Base-by-base conservation (phyloP, 2,113 vertebrate genomes). In the Brachypodius melanocephalos region DNA sequence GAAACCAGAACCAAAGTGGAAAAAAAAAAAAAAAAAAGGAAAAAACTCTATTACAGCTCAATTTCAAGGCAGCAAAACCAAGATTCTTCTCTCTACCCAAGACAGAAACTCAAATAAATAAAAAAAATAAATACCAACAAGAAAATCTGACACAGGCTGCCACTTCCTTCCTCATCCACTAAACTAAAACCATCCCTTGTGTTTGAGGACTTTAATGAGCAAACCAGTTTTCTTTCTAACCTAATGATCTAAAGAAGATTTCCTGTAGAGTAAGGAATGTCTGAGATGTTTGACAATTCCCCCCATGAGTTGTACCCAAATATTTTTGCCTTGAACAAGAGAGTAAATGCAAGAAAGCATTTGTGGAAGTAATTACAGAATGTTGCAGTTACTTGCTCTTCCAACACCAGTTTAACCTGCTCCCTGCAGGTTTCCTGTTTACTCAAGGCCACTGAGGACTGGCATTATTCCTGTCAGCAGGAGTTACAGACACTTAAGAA, bases 401-500 rank as follows among this genome's bases (percentile, higher is more conserved):
- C 79, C 89, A 54, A 2, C 13, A 31, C 18, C 59, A 8, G 76
- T 71, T 96, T 91, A 88, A 17, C 72, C 81, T 90, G 72, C 4
- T 25, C n/a, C 36, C 61, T 78, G 36, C 66, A 54, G 62, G 43
- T 58, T 71, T 78, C 57, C 46, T 65, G 40, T 46, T 93, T 92
- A 36, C 34, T 74, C 85, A 86, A 55, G 28, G 58, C 52, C 17
- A 49, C 51, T 54, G 42, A 71, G 65, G 32, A 36, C 52, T 68
- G 17, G 22, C 54, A 34, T 88, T 62, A 31, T 31, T 84, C 83
- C 36, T 34, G 52, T 54, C 63, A 91, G 88, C 76, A 85, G 63
- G 93, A 92, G 54, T 81, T 81, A 90, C 83, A 84, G 52, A 57
- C 29, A 59, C 24, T 79, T 72, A 73, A 90, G 71, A 89, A 72